Evolutionary conservation across 2,113 vertebrate species (phyloP).

Genomic region (Sinosuthora webbiana): DNA sequence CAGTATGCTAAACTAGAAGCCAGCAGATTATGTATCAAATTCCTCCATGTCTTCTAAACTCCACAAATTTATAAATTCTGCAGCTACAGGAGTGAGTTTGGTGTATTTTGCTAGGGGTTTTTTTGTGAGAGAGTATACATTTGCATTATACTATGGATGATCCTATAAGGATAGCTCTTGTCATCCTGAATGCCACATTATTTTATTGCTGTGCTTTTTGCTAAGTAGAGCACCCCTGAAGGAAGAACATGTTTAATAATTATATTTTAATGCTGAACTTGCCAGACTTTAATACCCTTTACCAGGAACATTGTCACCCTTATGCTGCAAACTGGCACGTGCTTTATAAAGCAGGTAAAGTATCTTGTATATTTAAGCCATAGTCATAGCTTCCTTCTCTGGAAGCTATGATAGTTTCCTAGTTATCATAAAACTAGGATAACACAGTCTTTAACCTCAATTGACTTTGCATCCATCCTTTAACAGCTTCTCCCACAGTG

Average conservation of each 20-base stretch:
- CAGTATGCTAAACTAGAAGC: not conserved
- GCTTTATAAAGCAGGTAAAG: not conserved
- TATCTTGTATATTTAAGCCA: not conserved
- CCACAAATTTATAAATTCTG: not conserved
- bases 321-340: not conserved
- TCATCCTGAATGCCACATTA: not conserved
- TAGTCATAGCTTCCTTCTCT: not conserved
- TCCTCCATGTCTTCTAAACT: not conserved
- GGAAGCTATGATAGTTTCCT: not conserved
- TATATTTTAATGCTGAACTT: not conserved
- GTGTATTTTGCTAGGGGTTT: not conserved
- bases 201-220: not conserved
- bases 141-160: not conserved
- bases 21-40: not conserved
- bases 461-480: not conserved
- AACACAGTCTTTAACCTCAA: not conserved
- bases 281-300: not conserved
- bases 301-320: rapidly evolving
- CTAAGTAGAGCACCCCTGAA: not conserved
- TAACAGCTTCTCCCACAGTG: not conserved
- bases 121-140: not conserved
- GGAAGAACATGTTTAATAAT: not conserved
- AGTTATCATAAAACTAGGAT: not conserved
- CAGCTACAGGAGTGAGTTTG: not conserved
- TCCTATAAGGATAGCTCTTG: not conserved